Evolutionary conservation across 2,888 invertebrate species (phyloP), one percentile per base, ranked within the genome.

Genomic region (Tiliacea aurago): DNA sequence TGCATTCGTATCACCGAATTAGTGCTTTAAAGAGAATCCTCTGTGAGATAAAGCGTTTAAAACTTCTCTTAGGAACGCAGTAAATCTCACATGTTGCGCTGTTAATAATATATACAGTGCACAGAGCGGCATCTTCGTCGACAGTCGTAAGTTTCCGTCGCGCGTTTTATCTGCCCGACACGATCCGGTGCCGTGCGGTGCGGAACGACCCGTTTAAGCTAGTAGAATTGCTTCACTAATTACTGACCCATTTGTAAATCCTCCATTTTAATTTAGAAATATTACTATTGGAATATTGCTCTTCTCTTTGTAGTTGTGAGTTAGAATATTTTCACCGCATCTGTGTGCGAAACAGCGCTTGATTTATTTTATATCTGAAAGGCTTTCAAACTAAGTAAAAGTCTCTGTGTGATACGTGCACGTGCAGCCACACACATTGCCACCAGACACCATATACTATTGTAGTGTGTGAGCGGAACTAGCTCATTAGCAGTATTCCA

Each of bases 31-130:
- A 82, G 55, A 70, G 63, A 73, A 70, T 74, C 65, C 58, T 68
- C 66, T 67, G 47, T 28, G 64, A 80, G 77, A 80, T 83, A 78
- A 81, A 81, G 65, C 69, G 62, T 78, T 85, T 81, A 70, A 76
- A 84, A 83, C 64, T 77, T 73, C 73, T 71, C 66, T 68, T 41
- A 56, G n/a, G 55, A 73, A 71, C 49, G 81, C 71, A 78, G 78
- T 83, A 81, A 83, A 81, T 85, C 78, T 81, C 71, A 64, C 78
- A 76, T 81, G 74, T 78, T 81, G 78, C 64, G 41, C 63, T 69
- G 78, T 83, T 78, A 78, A 80, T 85, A 83, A 83, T 81, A 66
- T 75, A 77, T 73, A 68, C 69, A 73, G 61, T 63, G 77, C 56
- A 53, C 20, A 61, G 43, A 71, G 70, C 67, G 20, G 62, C 62